Percentiles rank a stretch among this genome's conserved stretches.
Conservation (phyloP, 2,888 invertebrate species). For the Parnassius mnemosyne region DNA sequence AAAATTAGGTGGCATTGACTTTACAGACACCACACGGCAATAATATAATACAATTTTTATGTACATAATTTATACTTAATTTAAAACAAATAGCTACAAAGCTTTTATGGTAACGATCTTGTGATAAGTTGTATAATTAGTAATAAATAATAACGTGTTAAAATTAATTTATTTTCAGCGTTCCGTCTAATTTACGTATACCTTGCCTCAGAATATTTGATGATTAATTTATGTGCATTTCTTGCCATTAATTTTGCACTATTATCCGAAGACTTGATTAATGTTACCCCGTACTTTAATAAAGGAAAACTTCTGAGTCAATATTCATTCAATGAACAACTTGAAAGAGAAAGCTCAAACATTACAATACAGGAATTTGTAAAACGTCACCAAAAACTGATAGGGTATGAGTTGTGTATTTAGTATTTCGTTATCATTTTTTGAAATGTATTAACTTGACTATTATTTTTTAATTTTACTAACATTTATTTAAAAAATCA, state of each 20-base stretch:
- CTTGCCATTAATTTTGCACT: constrained; percentile 49
- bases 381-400: constrained; percentile 48
- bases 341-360: constrained; percentile 5
- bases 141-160: not conserved
- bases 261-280: constrained; percentile 47
- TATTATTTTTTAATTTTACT: too few relatives aligned
- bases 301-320: constrained; percentile 7
- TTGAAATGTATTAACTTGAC: too few relatives aligned
- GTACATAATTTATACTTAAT: too few relatives aligned
- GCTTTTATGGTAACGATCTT: not conserved
- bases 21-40: too few relatives aligned
- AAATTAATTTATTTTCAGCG: constrained; percentile 40
- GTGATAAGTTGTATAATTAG: not conserved
- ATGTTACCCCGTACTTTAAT: constrained; percentile 31
- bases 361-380: constrained; percentile 39
- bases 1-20: too few relatives aligned
- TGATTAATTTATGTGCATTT: constrained; percentile 49
- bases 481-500: too few relatives aligned
- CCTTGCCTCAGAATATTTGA: constrained; percentile 47
- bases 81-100: too few relatives aligned
- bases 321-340: not conserved
- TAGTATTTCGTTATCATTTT: too few relatives aligned
- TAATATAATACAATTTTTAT: too few relatives aligned
- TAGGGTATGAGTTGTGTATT: constrained; percentile 37
- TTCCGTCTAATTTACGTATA: constrained; percentile 40